phyloP scores from a whole-genome alignment of 2,113 vertebrate species.

The Pontoporia blainvillei region DNA sequence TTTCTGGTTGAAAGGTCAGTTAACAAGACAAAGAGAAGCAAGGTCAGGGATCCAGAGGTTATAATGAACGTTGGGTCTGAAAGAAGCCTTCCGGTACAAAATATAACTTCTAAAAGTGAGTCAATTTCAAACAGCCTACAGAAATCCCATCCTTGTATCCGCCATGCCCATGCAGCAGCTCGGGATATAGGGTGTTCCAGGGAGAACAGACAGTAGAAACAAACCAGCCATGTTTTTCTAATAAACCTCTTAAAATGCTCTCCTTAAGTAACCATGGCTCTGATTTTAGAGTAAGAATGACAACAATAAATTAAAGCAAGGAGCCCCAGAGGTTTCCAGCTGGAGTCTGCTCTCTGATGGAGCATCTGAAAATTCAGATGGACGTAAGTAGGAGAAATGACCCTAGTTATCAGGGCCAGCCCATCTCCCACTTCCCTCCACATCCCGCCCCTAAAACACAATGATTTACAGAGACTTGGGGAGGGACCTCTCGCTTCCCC shows the following conservation, averaged over 20 bases:
- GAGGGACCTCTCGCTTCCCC: slow-evolving; percentile 47
- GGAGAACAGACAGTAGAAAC: neutral
- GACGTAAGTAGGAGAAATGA: slow-evolving; percentile 20
- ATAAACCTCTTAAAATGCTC: neutral
- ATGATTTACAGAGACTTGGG: slow-evolving; percentile 64
- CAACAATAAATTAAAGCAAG: slow-evolving; percentile 38
- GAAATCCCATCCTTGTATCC: neutral
- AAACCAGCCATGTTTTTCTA: neutral
- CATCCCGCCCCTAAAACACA: slow-evolving; percentile 56
- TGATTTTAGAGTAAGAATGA: neutral
- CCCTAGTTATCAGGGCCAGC: slow-evolving; percentile 19
- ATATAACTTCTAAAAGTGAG: neutral
- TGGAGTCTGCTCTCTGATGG: neutral
- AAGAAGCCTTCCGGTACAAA: neutral
- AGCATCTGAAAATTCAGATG: slow-evolving; percentile 30
- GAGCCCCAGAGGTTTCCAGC: neutral
- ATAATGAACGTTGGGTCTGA: neutral
- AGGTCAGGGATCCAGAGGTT: neutral
- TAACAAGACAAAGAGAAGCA: neutral
- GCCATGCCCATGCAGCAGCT: fast-evolving
- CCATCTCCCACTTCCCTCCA: slow-evolving; percentile 13
- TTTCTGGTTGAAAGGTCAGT: neutral
- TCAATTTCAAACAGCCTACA: neutral
- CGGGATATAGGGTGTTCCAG: fast-evolving
- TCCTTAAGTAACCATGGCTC: neutral